Conservation (phyloP, 2,888 invertebrate genomes). For the Drosophila tripunctata region DNA sequence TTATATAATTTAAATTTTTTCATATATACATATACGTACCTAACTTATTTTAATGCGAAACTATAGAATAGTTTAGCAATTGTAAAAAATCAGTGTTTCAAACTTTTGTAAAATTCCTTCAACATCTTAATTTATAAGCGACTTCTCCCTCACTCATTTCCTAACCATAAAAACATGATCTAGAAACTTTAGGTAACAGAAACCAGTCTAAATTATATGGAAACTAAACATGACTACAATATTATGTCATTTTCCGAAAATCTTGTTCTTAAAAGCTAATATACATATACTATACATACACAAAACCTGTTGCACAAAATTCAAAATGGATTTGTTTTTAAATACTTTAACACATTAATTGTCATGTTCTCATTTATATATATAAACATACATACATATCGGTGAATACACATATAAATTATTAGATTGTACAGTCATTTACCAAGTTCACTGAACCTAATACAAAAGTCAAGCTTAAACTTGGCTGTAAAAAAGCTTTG, state of each 20-base stretch:
- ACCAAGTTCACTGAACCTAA: constrained; percentile 19
- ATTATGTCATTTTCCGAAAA: neutral
- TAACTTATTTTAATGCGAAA: no score
- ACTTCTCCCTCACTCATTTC: no score
- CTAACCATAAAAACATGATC: no score
- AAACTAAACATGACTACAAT: neutral
- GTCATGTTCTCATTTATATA: neutral
- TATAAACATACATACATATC: no score
- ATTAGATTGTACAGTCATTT: constrained; percentile 1
- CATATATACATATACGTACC: no score
- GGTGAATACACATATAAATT: constrained; percentile 1
- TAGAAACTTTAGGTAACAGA: no score
- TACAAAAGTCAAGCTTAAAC: constrained; percentile 28
- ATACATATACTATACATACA: neutral
- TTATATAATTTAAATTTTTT: no score
- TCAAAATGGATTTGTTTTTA: neutral
- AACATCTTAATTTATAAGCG: no score
- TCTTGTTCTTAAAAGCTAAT: neutral
- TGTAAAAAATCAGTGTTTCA: no score
- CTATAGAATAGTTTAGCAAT: no score
- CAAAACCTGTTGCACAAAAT: constrained; percentile 6
- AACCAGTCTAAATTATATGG: neutral
- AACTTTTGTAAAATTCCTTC: no score
- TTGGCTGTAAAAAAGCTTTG: constrained; percentile 24
- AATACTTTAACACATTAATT: neutral